A percentile compares a stretch with the other conserved stretches of the same genome.
phyloP scores from a whole-genome alignment of 2,797 vertebrate species.

The Acridotheres tristis region DNA sequence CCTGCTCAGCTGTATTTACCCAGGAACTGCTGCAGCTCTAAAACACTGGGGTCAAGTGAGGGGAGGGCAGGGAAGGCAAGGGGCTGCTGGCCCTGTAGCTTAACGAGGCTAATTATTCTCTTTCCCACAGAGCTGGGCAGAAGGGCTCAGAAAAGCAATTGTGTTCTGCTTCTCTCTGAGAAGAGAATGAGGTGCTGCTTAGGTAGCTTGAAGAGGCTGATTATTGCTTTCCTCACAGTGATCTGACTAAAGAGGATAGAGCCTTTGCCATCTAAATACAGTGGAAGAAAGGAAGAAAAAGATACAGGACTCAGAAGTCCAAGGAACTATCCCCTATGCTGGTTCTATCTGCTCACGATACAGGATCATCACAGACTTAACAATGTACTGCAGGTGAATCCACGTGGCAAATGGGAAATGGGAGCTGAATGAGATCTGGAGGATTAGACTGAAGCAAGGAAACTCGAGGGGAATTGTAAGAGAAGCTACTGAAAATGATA shows the following conservation, averaged over 20 bases:
- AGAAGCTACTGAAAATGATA: neutral
- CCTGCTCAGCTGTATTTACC: neutral
- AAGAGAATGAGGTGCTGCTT: neutral
- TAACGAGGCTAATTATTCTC: conserved; percentile 37
- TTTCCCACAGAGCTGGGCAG: neutral
- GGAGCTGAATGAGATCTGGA: neutral
- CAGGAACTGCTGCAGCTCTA: neutral
- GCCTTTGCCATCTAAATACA: neutral
- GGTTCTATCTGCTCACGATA: neutral
- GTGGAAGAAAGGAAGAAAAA: neutral
- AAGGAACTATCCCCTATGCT: neutral
- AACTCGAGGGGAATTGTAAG: neutral
- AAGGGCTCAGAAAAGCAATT: conserved; percentile 20
- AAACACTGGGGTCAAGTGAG: neutral
- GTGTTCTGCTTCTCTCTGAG: neutral
- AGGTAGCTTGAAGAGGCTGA: neutral
- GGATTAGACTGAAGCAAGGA: neutral
- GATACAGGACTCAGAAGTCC: neutral
- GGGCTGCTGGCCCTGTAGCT: neutral
- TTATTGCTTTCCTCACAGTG: neutral
- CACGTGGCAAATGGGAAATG: neutral
- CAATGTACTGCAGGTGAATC: neutral
- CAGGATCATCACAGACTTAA: neutral
- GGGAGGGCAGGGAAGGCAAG: neutral
- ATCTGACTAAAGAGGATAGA: neutral